Evolutionary conservation across 1,140 invertebrate species (phyloP), one percentile per base, ranked within the genome.

Genomic region (Drosophila busckii): DNA sequence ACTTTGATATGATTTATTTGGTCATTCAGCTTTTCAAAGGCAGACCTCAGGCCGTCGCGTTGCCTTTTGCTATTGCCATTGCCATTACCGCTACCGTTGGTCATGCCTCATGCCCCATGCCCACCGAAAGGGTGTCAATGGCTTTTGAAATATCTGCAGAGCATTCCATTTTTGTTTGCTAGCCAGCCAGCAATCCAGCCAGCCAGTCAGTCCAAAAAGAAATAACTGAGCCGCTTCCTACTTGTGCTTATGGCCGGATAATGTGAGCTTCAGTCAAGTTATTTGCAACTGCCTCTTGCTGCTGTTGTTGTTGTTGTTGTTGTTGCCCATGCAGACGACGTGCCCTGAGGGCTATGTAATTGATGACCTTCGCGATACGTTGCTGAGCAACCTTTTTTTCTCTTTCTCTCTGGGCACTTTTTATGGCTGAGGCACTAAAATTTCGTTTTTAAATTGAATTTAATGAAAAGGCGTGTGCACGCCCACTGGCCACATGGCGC

Each of bases 1-100:
- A 83, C 78, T 83, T 83, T 83, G 78, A 71, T 84, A 71, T 83
- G 78, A 83, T 83, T 83, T 83, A 83, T 83, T 83, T 83, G 78
- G 78, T 78, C 78, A 83, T 83, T 83, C 78, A 84, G 78, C 78
- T 78, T 84, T 83, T 83, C 70, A 83, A 84, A 73, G 69, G 64
- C 75, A 80, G 75, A 59, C 73, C 73, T 82, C 68, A 69, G 56
- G 64, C 42, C 45, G 52, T 31, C 28, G 19, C 29, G 53, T 48
- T 37, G 26, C 16, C 15, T 17, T 45, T 40, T 55, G 52, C 62
- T 54, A 44, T 29, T 6, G 52, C 44, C 38, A 17, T 10, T 20
- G 48, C 16, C 45, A 34, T 12, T 16, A 20, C 34, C 48, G 55
- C 55, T 65, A 34, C 44, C 54, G 46, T 38, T 62, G 44, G 48